Percentiles rank a stretch among this genome's conserved stretches.
phyloP scores from a whole-genome alignment of 2,113 vertebrate species.

The Apus apus region DNA sequence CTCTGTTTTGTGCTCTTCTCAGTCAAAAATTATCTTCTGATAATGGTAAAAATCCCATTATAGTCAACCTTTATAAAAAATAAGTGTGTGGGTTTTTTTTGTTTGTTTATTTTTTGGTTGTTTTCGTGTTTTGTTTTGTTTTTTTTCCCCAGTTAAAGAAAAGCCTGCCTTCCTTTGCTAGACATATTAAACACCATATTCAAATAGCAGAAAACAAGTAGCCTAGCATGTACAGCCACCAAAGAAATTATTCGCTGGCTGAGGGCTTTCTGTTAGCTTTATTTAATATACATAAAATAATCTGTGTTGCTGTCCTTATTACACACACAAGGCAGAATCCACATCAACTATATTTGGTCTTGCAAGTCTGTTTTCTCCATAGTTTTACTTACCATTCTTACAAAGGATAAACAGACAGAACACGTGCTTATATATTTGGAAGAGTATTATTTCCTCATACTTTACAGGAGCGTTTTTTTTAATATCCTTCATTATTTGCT shows the following conservation, averaged over 20 bases:
- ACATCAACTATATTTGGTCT: neutral
- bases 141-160: neutral
- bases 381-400: slow-evolving; percentile 3
- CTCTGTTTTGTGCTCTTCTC: neutral
- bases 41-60: neutral
- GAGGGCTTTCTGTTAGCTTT: neutral
- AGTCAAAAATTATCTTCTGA: neutral
- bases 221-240: neutral
- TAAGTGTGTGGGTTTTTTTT: too few species aligned
- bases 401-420: neutral
- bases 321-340: neutral
- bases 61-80: neutral
- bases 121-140: too few species aligned
- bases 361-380: neutral
- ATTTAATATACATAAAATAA: neutral
- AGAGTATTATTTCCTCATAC: slow-evolving; percentile 12
- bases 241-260: neutral
- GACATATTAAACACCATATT: neutral
- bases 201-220: neutral
- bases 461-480: neutral
- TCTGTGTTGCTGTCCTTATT: neutral
- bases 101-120: too few species aligned
- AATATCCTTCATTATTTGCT: neutral
- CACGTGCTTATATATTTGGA: slow-evolving; percentile 20
- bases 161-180: neutral